phyloP scores from a whole-genome alignment of 2,888 invertebrate genomes.

The Thecocarcelia acutangulata region DNA sequence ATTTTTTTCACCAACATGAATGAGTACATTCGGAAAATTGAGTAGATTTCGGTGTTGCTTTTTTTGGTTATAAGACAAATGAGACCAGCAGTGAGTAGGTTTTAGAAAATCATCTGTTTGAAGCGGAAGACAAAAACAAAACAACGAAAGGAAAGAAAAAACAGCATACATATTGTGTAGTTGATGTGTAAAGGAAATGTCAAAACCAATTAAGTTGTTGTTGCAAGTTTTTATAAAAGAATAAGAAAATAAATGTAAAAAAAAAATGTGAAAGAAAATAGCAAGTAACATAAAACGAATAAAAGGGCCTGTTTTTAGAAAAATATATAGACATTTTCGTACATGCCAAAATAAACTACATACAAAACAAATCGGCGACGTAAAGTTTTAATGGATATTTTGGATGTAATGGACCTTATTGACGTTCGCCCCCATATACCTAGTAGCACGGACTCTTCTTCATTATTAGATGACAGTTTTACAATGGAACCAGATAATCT shows the following conservation, averaged over 20 bases:
- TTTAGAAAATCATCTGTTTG: constrained; percentile 57
- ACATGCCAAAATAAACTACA: constrained; percentile 17
- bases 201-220: constrained; percentile 41
- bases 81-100: constrained; percentile 8
- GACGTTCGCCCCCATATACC: constrained; percentile 3
- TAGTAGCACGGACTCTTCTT: constrained; percentile 4
- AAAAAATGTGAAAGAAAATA: constrained; percentile 25
- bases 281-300: constrained; percentile 17
- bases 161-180: constrained; percentile 36
- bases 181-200: constrained; percentile 53
- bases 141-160: constrained; percentile 27
- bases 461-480: constrained; percentile 22
- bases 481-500: constrained; percentile 57
- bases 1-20: constrained; percentile 47
- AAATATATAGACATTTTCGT: constrained; percentile 44
- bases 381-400: constrained; percentile 37
- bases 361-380: too few relatives aligned
- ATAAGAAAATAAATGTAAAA: constrained; percentile 24
- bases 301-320: constrained; percentile 47
- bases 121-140: constrained; percentile 58
- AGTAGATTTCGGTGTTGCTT: constrained; percentile 37
- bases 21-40: constrained; percentile 54
- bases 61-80: not conserved
- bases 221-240: constrained; percentile 41
- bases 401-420: constrained; percentile 57